Conservation (phyloP, 2,888 invertebrate genomes). For the Fragum whitleyi region DNA sequence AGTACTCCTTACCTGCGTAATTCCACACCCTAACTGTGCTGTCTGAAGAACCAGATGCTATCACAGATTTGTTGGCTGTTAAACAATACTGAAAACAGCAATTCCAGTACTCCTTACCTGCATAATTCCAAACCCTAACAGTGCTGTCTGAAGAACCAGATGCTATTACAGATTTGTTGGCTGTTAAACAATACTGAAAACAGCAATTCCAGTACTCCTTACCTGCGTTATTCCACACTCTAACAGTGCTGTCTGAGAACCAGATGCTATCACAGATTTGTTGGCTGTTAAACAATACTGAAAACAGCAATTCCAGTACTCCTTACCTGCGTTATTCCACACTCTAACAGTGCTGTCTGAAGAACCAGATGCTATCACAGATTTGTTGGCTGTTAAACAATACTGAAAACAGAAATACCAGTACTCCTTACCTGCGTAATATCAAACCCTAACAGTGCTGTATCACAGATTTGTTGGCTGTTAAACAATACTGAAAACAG, state of each 20-base stretch:
- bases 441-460: too few relatives aligned
- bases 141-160: too few relatives aligned
- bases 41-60: constrained; percentile 81
- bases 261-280: constrained; percentile 78
- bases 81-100: constrained; percentile 82
- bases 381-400: too few relatives aligned
- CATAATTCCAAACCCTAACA: too few relatives aligned
- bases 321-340: constrained; percentile 76
- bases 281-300: constrained; percentile 81
- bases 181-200: too few relatives aligned
- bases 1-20: constrained; percentile 67
- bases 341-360: constrained; percentile 79
- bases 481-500: too few relatives aligned
- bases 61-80: constrained; percentile 75
- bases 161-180: too few relatives aligned
- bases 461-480: too few relatives aligned
- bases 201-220: too few relatives aligned
- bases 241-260: constrained; percentile 80
- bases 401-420: too few relatives aligned
- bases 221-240: constrained; percentile 77
- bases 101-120: too few relatives aligned
- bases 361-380: constrained; percentile 80
- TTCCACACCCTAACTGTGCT: constrained; percentile 79
- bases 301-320: constrained; percentile 45
- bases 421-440: too few relatives aligned